Evolutionary conservation across 2,113 vertebrate species (phyloP), one percentile per base, ranked within the genome.

Genomic region (Plecotus auritus): DNA sequence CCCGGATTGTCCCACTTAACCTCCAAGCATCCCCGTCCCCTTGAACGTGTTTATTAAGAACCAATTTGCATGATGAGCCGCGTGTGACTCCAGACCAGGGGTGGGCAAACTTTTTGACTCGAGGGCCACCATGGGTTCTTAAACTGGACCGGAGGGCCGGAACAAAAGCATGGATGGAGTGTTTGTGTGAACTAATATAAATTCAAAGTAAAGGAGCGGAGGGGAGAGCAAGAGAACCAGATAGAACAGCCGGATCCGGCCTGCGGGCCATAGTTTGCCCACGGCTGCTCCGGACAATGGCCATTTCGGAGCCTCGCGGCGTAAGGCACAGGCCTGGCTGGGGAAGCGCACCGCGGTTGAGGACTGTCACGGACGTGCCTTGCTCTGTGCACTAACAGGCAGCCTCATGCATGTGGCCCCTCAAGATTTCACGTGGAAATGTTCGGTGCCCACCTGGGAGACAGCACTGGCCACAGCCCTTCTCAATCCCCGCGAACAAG

Each of bases 21-120:
- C 22, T 14, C 61, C 42, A 54, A 78, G 23, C 82, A 69, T 28
- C 26, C 28, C 72, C 42, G 47, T 80, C 30, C 72, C 49, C 49
- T 72, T 84, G 32, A 88, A 89, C 94, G 42, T 30, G 73, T 77
- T 88, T 92, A 28, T 88, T 78, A 96, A 88, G 42, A 22, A 69
- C 35, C 20, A 37, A 83, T 88, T 89, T 83, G 17, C 7, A n/a
- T 88, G 81, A 66, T 6, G 18, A 47, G 10, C 54, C 66, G 5
- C 40, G 59, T 88, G 85, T 92, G 85, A 82, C 45, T 90, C 77
- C 88, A 73, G 73, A 70, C 42, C n/a, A n/a, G n/a, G n/a, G n/a
- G n/a, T n/a, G n/a, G n/a, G n/a, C n/a, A n/a, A n/a, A n/a, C n/a
- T n/a, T n/a, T n/a, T n/a, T n/a, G n/a, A n/a, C n/a, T n/a, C n/a